Percentiles rank a stretch among this genome's conserved stretches.
Conservation (phyloP, 2,113 vertebrate genomes). For the Myodes glareolus region DNA sequence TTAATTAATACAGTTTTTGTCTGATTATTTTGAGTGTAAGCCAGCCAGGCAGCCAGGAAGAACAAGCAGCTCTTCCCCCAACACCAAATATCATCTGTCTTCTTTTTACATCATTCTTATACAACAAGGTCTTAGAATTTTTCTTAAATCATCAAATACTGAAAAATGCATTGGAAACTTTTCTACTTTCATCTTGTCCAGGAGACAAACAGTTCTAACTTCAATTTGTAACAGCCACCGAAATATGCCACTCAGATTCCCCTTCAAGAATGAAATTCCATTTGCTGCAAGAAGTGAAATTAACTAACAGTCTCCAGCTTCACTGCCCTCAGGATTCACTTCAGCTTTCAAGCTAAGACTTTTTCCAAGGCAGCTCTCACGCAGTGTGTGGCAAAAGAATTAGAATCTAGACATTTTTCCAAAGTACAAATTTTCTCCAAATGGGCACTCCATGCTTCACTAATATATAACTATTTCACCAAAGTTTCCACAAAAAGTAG, state of each 20-base stretch:
- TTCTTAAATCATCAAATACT: background rate
- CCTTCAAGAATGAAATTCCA: slow-evolving; percentile 31
- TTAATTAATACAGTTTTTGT: too few species aligned
- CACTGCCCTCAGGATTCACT: background rate
- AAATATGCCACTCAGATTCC: background rate
- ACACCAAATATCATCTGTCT: background rate
- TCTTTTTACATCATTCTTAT: background rate
- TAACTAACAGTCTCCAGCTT: background rate
- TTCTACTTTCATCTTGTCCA: background rate
- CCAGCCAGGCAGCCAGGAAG: fast-evolving
- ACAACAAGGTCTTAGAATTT: background rate
- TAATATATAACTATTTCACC: background rate
- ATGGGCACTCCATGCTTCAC: background rate
- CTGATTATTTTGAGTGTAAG: too few species aligned
- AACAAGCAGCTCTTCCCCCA: too few species aligned
- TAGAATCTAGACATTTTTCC: background rate
- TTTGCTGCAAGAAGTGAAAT: slow-evolving; percentile 22
- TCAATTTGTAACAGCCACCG: slow-evolving; percentile 25
- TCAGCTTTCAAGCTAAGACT: background rate
- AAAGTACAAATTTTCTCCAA: background rate
- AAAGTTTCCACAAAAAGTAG: background rate
- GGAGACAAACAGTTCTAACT: background rate
- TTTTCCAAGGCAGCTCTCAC: background rate
- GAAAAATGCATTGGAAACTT: background rate
- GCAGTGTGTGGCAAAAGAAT: background rate